phyloP scores from a whole-genome alignment of 2,113 vertebrate species.

The Pelodiscus sinensis region DNA sequence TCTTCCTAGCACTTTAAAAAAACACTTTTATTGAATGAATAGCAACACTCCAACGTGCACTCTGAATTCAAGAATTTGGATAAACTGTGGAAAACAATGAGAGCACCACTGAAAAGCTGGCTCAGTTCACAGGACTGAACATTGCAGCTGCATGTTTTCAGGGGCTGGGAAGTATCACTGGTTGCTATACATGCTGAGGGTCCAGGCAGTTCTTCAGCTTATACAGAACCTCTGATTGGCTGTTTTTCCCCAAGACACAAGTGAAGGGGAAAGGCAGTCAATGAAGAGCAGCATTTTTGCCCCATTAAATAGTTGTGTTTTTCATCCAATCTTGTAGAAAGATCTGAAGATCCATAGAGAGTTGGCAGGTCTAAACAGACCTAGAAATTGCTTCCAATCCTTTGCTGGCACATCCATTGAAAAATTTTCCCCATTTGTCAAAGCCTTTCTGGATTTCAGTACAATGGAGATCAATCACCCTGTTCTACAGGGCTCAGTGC shows the following conservation, averaged over 20 bases:
- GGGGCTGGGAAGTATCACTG: not conserved
- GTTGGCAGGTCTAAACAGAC: not conserved
- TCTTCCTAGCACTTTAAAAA: not conserved
- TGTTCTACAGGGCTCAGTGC: not conserved
- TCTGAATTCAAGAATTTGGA: not conserved
- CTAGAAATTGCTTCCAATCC: not conserved
- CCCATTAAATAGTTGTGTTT: not conserved
- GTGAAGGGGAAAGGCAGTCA: not conserved
- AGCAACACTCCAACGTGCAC: not conserved
- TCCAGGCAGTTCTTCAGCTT: not conserved
- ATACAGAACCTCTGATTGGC: not conserved
- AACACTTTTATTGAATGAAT: not conserved
- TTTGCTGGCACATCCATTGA: not conserved
- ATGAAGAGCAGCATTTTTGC: not conserved
- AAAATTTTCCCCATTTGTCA: not conserved
- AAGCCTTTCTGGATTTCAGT: not conserved
- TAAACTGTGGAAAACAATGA: not conserved
- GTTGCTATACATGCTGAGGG: rapidly evolving
- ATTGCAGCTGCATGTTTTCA: not conserved
- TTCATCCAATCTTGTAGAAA: not conserved
- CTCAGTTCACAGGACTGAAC: not conserved
- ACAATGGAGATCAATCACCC: not conserved
- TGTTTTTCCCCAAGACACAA: not conserved
- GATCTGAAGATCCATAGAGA: not conserved
- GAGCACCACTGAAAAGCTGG: not conserved